Evolutionary conservation across 2,888 invertebrate genomes (phyloP), one percentile per base, ranked within the genome.

Genomic region (Furcula furcula): DNA sequence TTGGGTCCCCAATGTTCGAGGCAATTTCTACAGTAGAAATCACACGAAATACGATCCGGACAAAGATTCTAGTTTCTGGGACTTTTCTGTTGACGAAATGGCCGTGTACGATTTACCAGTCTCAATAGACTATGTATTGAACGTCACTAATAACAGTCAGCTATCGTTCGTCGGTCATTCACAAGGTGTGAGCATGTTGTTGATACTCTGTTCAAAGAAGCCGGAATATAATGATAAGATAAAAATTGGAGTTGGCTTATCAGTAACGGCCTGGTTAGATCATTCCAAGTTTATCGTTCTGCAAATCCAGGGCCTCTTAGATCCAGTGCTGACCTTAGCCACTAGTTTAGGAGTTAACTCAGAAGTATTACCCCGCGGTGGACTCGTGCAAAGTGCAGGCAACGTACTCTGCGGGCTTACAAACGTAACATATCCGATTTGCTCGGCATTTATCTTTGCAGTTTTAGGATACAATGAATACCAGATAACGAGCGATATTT

Each of bases 171-270:
- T 71, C 0, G 61, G 51, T 0, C 68, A 65, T 35, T 55, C 70
- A 2, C 73, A 70, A 46, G 73, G 68, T 4, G 56, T 44, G 0
- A 14, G 34, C 2, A 26, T 51, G 13, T 31, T 61, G 2, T 20
- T 67, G 7, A 21, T 63, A 2, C 50, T 72, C 7, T 63, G 67
- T 21, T 40, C 65, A 1, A 56, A 61, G 26, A 45, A 36, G 18
- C 57, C 63, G 1, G 61, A 59, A 34, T 70, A 70, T 31, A 69
- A 70, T 28, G 44, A 35, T 2, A 72, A 68, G 36, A 48, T 71
- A 10, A 61, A 54, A 18, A 35, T 61, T 7, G 63, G 54, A 4
- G 52, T 69, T 15, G 65, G 59, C 0, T 15, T 72, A 14, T 70
- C 71, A 0, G 36, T 57, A 2, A 60, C 58, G 0, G 58, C 62